Evolutionary conservation across 2,113 vertebrate genomes (phyloP).

Genomic region (Hucho hucho): DNA sequence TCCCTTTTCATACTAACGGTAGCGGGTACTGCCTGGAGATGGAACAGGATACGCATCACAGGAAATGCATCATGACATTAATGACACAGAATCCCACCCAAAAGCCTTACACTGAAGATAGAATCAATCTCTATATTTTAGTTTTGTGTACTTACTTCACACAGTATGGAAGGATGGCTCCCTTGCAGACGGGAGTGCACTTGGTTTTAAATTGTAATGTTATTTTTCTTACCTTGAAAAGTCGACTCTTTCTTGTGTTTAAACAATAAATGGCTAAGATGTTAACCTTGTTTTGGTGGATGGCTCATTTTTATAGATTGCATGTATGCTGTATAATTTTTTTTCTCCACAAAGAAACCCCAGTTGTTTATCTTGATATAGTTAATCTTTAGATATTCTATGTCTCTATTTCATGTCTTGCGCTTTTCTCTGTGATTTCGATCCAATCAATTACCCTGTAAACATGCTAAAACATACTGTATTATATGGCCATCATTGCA

Average conservation of each 20-base stretch:
- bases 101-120: slow-evolving; percentile 72
- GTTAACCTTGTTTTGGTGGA: slow-evolving; percentile 16
- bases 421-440: neutral
- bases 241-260: slow-evolving; percentile 68
- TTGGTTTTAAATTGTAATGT: slow-evolving; percentile 73
- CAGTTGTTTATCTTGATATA: neutral
- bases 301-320: neutral
- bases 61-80: slow-evolving; percentile 33
- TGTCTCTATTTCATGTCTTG: neutral
- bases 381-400: neutral
- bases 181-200: slow-evolving; percentile 69
- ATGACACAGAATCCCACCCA: slow-evolving; percentile 64
- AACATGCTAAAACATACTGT: slow-evolving; percentile 1
- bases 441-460: neutral
- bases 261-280: slow-evolving; percentile 76
- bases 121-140: slow-evolving; percentile 56
- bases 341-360: neutral
- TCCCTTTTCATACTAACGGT: neutral
- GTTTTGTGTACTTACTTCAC: slow-evolving; percentile 66
- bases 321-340: neutral
- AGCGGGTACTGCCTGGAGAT: slow-evolving; percentile 4
- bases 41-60: slow-evolving; percentile 12
- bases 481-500: slow-evolving; percentile 10
- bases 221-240: slow-evolving; percentile 73
- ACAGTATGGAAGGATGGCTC: slow-evolving; percentile 40